A percentile compares a stretch with the other conserved stretches of the same genome.
Conservation (phyloP, 2,113 vertebrate species). For the rat (Rattus norvegicus) region GRCr8 NC_086020.1:204997501-204998000, state of each 20-base stretch:
- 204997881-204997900: conserved; percentile 2
- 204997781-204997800: background rate
- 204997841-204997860: background rate
- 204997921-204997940: conserved; percentile 39
- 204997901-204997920: background rate
- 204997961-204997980: conserved; percentile 65
- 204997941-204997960: conserved; percentile 35
- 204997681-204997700: background rate
- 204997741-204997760: background rate
- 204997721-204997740: background rate
- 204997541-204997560: background rate
- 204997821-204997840: background rate
- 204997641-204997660: background rate
- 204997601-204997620: background rate
- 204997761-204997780: background rate
- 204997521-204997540: background rate
- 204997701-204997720: background rate
- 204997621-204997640: background rate
- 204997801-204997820: background rate
- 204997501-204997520: background rate
- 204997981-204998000: conserved; percentile 28
- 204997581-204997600: background rate
- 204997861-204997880: background rate
- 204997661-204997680: background rate
- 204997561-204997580: background rate